These are phyloP conservation scores for Leptodactylus fallax DNA, from an alignment of 2,797 vertebrate species.

Conservation along the genomic window DNA sequence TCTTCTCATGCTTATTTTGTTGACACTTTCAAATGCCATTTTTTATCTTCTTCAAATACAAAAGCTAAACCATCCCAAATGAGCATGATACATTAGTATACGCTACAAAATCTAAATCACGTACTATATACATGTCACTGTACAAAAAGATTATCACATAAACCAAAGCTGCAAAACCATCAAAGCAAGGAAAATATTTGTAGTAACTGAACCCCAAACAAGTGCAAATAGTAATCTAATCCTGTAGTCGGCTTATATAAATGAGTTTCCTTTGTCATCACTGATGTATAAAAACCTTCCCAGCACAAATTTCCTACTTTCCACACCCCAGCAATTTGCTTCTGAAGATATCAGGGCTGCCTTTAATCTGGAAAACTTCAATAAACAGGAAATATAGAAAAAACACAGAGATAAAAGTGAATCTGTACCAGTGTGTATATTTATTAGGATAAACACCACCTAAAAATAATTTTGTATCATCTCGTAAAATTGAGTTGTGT, in stretches of 20 bases:
- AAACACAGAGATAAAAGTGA: neutral
- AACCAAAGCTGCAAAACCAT: conserved; percentile 18
- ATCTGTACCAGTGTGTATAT: neutral
- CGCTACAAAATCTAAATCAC: conserved; percentile 8
- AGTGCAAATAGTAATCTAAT: conserved; percentile 28
- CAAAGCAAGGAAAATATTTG: conserved; percentile 22
- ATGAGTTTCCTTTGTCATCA: conserved; percentile 26
- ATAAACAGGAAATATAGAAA: conserved; percentile 24
- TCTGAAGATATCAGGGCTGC: conserved; percentile 40
- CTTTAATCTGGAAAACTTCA: conserved; percentile 33
- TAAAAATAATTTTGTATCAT: no score
- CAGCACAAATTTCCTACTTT: conserved; percentile 25
- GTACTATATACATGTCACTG: neutral
- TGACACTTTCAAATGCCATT: neutral
- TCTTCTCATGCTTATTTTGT: neutral
- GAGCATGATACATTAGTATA: neutral
- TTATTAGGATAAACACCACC: neutral
- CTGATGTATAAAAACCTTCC: conserved; percentile 43
- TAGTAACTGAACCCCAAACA: conserved; percentile 29
- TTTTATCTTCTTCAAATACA: conserved; percentile 7
- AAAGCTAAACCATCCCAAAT: neutral
- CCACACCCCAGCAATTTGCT: conserved; percentile 41
- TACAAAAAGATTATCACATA: conserved; percentile 19
- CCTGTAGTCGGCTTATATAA: neutral
- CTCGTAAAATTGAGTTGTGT: no score